Evolutionary conservation across 53 echinoderm and acorn worm species (phyloP), one percentile per base, ranked within the genome.

Genomic region (Echinarachnius parma): DNA sequence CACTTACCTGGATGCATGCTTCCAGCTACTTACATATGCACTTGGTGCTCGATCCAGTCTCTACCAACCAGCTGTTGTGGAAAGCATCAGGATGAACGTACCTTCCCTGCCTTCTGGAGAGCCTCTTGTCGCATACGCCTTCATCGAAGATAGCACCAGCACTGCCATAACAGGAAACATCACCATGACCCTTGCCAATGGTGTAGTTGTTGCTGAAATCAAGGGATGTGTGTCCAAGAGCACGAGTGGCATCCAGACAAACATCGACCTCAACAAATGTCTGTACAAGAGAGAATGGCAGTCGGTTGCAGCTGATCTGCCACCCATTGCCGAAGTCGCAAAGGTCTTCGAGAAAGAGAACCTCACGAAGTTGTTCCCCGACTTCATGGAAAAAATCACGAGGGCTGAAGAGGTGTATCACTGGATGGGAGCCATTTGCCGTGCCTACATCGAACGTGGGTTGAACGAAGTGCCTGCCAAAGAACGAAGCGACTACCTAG

Each of bases 371-470:
- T 42, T 58, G 9, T 79, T 83, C 33, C 84, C 82, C 7, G 71
- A 84, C 22, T 84, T 80, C 37, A 83, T 83, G 78, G 80, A 85
- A 46, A 61, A 81, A 2, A 81, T 85, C 46, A 64, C 52, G 22
- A 46, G 82, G 20, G 87, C 84, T 11, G 91, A 91, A 69, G 49
- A 82, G 20, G 60, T 75, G 0, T 62, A 75, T 29, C 53, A 64
- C 23, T 50, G 61, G 53, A 50, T 95, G 45, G 67, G 80, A 35
- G 36, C 75, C 49, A 82, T 91, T 30, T 56, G 82, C 46, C 52
- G 64, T 8, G 76, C 96, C 19, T 95, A 95, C 77, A 95, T 95
- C 59, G 75, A 75, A 30, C 81, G 87, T 72, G 96, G 83, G 21
- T 71, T 95, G 16, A 70, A 47, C 5, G 76, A 79, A 22, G 96